phyloP scores from a whole-genome alignment of 2,113 vertebrate species.

The Leiothrix lutea region DNA sequence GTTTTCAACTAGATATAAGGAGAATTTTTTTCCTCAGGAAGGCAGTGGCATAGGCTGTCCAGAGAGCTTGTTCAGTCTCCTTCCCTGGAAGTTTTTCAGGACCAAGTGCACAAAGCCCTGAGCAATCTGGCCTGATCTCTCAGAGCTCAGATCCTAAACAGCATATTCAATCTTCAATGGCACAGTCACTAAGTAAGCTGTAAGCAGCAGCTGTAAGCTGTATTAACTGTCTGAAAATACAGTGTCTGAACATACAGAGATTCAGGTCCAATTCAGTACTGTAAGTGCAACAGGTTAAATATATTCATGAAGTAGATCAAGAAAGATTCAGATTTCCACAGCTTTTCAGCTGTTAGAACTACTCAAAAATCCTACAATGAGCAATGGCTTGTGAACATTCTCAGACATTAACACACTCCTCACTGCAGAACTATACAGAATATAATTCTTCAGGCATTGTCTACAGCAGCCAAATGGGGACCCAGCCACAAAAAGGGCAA shows the following conservation, averaged over 20 bases:
- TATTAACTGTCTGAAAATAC: neutral
- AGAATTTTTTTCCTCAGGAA: neutral
- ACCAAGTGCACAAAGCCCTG: neutral
- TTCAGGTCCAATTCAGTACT: neutral
- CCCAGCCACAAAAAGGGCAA: neutral
- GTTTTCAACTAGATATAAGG: neutral
- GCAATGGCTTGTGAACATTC: neutral
- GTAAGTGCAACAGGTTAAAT: neutral
- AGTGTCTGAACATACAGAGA: neutral
- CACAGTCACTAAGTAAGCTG: neutral
- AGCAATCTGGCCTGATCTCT: neutral
- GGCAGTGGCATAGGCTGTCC: neutral
- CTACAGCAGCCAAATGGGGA: neutral
- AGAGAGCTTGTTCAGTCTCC: neutral
- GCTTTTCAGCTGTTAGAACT: neutral
- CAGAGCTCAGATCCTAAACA: neutral
- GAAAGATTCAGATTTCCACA: neutral
- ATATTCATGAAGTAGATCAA: neutral
- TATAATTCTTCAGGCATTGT: neutral
- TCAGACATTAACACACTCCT: accelerated
- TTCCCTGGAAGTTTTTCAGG: neutral
- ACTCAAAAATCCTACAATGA: neutral
- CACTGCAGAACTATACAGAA: neutral
- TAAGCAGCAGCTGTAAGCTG: neutral
- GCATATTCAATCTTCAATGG: neutral